phyloP scores from a whole-genome alignment of 2,888 invertebrate genomes.

The Podotricha telesiphe region DNA sequence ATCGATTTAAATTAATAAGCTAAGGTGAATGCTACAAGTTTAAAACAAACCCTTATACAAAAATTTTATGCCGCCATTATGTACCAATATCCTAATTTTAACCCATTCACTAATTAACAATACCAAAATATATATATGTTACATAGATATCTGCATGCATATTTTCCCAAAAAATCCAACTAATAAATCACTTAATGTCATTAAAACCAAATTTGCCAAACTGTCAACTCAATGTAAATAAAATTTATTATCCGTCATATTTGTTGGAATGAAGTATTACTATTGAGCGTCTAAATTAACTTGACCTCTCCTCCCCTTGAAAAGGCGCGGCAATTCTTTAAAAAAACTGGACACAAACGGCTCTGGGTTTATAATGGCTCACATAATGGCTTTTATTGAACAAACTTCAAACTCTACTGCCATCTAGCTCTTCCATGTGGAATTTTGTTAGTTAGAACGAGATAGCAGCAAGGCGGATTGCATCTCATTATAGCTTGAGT shows the following conservation, averaged over 20 bases:
- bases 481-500: constrained; percentile 67
- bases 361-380: constrained; percentile 46
- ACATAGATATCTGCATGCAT: too few species aligned
- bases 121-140: too few species aligned
- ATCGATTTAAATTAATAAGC: too few species aligned
- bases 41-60: too few species aligned
- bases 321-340: constrained; percentile 41
- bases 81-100: too few species aligned
- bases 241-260: constrained; percentile 62
- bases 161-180: constrained; percentile 37
- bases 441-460: constrained; percentile 49
- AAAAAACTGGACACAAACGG: constrained; percentile 46
- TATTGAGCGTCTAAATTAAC: constrained; percentile 47
- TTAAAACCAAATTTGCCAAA: constrained; percentile 64
- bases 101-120: too few species aligned
- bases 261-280: constrained; percentile 60
- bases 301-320: constrained; percentile 49
- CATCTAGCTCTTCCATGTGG: constrained; percentile 48
- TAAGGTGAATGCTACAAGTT: too few species aligned
- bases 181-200: constrained; percentile 56
- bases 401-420: constrained; percentile 40
- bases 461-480: constrained; percentile 60
- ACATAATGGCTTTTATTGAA: constrained; percentile 37
- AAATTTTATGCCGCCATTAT: too few species aligned
- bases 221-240: constrained; percentile 62